These are phyloP conservation scores for Ditula angustiorana DNA, from an alignment of 2,888 invertebrate species.

Conservation along the genomic window DNA sequence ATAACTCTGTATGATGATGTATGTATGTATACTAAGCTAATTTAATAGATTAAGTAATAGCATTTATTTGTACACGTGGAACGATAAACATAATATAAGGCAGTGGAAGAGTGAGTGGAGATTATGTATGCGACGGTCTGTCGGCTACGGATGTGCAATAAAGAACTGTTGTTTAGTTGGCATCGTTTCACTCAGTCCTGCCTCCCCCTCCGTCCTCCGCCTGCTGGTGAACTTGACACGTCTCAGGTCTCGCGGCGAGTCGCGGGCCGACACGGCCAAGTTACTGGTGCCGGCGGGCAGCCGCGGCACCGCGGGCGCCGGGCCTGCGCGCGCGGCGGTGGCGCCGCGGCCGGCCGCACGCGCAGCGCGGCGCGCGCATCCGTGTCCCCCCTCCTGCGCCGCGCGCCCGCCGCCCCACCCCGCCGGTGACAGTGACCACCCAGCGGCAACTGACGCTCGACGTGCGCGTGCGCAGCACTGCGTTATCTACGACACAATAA, in stretches of 20 bases:
- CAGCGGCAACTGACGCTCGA: neutral
- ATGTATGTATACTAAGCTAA: too few relatives aligned
- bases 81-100: too few relatives aligned
- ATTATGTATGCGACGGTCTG: too few relatives aligned
- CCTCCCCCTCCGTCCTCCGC: neutral
- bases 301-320: neutral
- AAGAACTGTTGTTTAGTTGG: neutral
- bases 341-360: slow-evolving; percentile 36
- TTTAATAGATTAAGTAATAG: too few relatives aligned
- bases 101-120: too few relatives aligned
- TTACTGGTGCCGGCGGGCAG: slow-evolving; percentile 21
- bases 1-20: too few relatives aligned
- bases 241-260: neutral
- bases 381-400: slow-evolving; percentile 26
- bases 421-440: slow-evolving; percentile 2
- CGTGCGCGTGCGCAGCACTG: neutral
- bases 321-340: slow-evolving; percentile 43
- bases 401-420: slow-evolving; percentile 24
- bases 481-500: slow-evolving; percentile 21
- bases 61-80: too few relatives aligned
- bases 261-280: slow-evolving; percentile 7
- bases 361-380: neutral
- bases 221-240: slow-evolving; percentile 27
- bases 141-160: slow-evolving; percentile 4
- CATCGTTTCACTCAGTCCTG: neutral